phyloP scores from a whole-genome alignment of 2,888 invertebrate genomes.

The Orthosia incerta region DNA sequence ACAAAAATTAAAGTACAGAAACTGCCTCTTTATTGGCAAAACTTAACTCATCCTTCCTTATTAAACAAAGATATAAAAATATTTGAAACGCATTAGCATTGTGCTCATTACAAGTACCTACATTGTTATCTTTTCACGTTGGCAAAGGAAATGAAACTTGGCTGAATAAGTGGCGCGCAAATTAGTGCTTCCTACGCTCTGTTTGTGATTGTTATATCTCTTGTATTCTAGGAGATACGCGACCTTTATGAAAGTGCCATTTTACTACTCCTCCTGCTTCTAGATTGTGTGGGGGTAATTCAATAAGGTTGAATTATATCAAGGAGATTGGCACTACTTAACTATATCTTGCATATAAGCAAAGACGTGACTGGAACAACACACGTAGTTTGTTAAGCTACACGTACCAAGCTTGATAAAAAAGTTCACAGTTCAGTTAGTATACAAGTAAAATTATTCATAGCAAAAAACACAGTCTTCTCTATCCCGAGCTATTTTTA shows the following conservation, averaged over 20 bases:
- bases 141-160: conserved; percentile 4
- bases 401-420: too few species aligned
- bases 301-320: neutral
- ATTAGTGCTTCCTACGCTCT: conserved; percentile 4
- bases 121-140: conserved; percentile 18
- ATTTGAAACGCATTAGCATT: conserved; percentile 19
- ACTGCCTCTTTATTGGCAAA: neutral
- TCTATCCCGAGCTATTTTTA: neutral
- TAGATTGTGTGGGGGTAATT: neutral
- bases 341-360: neutral
- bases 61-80: neutral
- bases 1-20: neutral
- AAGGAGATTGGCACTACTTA: neutral
- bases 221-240: neutral
- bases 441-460: too few species aligned
- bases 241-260: conserved; percentile 1
- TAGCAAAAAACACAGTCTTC: too few species aligned
- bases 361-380: neutral
- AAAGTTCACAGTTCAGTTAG: too few species aligned
- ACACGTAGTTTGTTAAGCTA: neutral
- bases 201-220: conserved; percentile 1
- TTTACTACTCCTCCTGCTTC: neutral
- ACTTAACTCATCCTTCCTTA: too few species aligned
- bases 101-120: neutral
- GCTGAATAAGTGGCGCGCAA: conserved; percentile 21